Base-by-base conservation (phyloP, 2,888 invertebrate genomes). In the Nezara viridula region DNA sequence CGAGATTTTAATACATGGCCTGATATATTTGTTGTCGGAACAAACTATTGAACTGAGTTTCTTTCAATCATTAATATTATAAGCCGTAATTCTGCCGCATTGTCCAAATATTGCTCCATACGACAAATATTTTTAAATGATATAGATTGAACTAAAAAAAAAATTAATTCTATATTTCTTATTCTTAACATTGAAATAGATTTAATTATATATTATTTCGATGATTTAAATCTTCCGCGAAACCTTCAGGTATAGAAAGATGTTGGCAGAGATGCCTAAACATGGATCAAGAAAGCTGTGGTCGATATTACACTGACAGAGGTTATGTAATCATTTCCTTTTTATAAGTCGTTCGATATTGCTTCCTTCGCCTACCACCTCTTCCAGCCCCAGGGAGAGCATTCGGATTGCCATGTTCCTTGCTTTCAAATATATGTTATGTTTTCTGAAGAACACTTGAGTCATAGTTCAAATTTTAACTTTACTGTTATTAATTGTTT, bases 301-400 rank as follows among this genome's bases (percentile, higher is more conserved):
- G n/a, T 14, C 14, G 44, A 10, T 81, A 81, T 81, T 81, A 81
- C n/a, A n/a, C 81, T n/a, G 14, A 24, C 14, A 3, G n/a, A 47
- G 44, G 44, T 81, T 81, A 81, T 81, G 81, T 14, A 81, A 81
- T 44, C 44, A 81, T 81, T 81, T 81, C 44, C 44, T 81, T 81
- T 81, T 81, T 81, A 81, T 81, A 81, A 81, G 81, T 47, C 81
- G 44, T 81, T 81, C 44, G 81, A 81, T 81, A 81, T 81, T 81
- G 81, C 81, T 44, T 44, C 81, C 44, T 44, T 47, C 32, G 19
- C 37, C 2, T 27, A 19, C 66, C 16, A 19, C 4, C 60, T 27
- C 14, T 5, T 60, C 6, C 55, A 24, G 0, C 4, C 27, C 27
- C 0, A 60, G n/a, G 10, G 14, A 24, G 21, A 0, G 4, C 14